Evolutionary conservation across 2,888 invertebrate genomes (phyloP), one percentile per base, ranked within the genome.

Genomic region (Podabrus alpinus): DNA sequence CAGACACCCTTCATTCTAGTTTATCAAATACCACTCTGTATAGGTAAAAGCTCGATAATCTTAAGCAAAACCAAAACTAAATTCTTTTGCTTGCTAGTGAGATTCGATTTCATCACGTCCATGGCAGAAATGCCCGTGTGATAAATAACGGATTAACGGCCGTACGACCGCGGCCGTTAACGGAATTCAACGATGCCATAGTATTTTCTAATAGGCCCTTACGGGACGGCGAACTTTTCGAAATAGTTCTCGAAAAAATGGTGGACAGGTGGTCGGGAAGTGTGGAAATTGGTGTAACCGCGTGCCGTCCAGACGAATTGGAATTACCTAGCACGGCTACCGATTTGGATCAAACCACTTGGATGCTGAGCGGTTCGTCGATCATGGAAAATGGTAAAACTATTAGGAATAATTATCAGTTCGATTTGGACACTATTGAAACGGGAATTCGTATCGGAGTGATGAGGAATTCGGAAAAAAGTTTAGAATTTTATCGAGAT

Each of bases 171-270:
- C 93, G 96, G 79, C 95, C 97, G 5, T 91, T 94, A 78, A 95
- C 95, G 0, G 97, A 97, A 89, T 98, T 97, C 87, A 97, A 97
- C 85, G 96, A 97, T 85, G 97, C 97, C 0, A 96, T 98, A 78
- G 94, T 97, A 2, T 95, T 97, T 85, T 96, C 96, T 75, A 96
- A 94, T 85, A 90, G 97, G 70, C 95, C 97, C 0, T 88, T 98
- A 67, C 90, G 94, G 16, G 95, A 97, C 83, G 95, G 95, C 66
- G 97, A 98, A 86, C 91, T 98, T 87, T 98, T 98, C 86, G 97
- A 98, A 87, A 92, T 98, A 19, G 90, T 93, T 67, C 92, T 98
- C 67, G 97, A 97, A 85, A 94, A 93, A 83, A 94, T 97, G 92
- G 95, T 97, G 15, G 96, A 95, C 81, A 92, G 96, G 78, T 97